Evolutionary conservation across 2,113 vertebrate species (phyloP).

Genomic region (Toxotes jaculatrix): DNA sequence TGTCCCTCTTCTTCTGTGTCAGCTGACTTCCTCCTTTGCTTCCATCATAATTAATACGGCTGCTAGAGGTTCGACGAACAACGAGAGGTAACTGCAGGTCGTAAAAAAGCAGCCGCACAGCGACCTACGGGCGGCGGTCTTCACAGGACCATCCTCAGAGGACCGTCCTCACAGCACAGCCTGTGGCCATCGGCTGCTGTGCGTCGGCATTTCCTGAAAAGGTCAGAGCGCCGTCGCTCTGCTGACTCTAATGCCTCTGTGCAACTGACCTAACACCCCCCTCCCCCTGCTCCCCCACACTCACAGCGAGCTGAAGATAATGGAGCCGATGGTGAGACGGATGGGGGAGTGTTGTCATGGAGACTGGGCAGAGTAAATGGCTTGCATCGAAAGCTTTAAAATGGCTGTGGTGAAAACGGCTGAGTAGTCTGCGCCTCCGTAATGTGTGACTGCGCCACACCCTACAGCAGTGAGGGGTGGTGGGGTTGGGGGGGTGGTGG

Average conservation of each 20-base stretch:
- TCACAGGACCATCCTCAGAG: too few relatives aligned
- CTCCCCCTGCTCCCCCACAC: not conserved
- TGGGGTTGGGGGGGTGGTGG: too few relatives aligned
- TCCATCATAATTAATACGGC: too few relatives aligned
- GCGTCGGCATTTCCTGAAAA: not conserved
- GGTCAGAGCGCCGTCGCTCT: conserved; percentile 11
- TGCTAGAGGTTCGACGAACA: too few relatives aligned
- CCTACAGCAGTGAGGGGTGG: conserved; percentile 8
- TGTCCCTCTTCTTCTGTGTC: too few relatives aligned
- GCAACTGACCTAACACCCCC: conserved; percentile 37
- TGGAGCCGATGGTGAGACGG: conserved; percentile 48
- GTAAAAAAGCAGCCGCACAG: too few relatives aligned
- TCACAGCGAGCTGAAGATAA: conserved; percentile 28
- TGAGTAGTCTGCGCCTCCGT: not conserved
- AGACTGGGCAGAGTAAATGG: conserved; percentile 64
- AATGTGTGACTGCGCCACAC: conserved; percentile 37
- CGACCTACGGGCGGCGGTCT: too few relatives aligned
- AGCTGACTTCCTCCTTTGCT: too few relatives aligned
- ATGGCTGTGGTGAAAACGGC: conserved; percentile 45
- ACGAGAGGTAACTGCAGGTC: too few relatives aligned
- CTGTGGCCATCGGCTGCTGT: too few relatives aligned
- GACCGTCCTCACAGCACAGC: too few relatives aligned
- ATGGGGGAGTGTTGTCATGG: conserved; percentile 71
- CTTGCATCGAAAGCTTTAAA: conserved; percentile 45
- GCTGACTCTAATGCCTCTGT: conserved; percentile 2